Evolutionary conservation across 2,888 invertebrate species (phyloP).

Genomic region (Leucophenga maculata): DNA sequence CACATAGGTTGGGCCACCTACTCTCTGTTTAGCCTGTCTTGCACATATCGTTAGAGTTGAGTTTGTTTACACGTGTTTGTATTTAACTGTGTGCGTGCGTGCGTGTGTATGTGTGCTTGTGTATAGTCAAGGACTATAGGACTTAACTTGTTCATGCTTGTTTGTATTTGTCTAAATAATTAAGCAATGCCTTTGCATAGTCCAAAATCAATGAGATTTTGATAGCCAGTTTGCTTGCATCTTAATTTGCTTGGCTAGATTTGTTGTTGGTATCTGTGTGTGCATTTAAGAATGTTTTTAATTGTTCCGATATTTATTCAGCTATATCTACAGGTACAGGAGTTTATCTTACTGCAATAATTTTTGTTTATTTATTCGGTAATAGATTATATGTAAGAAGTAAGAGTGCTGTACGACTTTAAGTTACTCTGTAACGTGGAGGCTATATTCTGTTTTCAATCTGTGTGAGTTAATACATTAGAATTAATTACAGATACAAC

Average conservation of each 20-base stretch:
- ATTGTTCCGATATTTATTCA: too few species aligned
- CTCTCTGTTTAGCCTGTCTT: background rate
- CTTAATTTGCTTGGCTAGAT: slow-evolving; percentile 28
- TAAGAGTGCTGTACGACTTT: too few species aligned
- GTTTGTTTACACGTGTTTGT: background rate
- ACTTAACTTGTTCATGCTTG: background rate
- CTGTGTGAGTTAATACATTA: too few species aligned
- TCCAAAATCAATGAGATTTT: slow-evolving; percentile 24
- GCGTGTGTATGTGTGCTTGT: background rate
- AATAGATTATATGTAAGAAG: too few species aligned
- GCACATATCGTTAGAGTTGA: too few species aligned
- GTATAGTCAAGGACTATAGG: background rate
- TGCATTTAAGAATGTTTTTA: background rate
- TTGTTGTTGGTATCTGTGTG: slow-evolving; percentile 36
- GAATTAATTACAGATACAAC: too few species aligned
- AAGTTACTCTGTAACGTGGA: too few species aligned
- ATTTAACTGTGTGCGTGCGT: background rate
- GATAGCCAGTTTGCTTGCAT: slow-evolving; percentile 23
- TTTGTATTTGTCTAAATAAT: slow-evolving; percentile 37
- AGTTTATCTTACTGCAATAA: too few species aligned
- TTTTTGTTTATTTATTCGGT: too few species aligned
- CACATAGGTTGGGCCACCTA: background rate
- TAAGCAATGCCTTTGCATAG: slow-evolving; percentile 34
- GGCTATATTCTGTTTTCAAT: too few species aligned
- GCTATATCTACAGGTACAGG: too few species aligned